Conservation (phyloP, 2,113 vertebrate genomes). For the Circaetus gallicus region DNA sequence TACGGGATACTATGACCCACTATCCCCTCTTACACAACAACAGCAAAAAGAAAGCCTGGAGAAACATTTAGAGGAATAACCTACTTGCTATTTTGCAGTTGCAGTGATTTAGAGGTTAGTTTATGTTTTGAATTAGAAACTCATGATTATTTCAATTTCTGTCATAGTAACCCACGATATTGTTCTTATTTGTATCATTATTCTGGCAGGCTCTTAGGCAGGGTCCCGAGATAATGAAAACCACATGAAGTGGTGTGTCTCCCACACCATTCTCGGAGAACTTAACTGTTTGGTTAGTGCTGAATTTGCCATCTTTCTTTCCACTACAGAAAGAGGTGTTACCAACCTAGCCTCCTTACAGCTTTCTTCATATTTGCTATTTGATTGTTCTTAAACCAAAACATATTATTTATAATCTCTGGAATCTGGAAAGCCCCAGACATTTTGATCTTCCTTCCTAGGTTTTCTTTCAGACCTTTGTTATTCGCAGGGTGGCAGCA, state of each 20-base stretch:
- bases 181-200: not conserved
- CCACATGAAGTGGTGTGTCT: accelerated
- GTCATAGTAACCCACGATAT: not conserved
- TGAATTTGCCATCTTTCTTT: not conserved
- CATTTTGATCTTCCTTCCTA: not conserved
- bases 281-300: not conserved
- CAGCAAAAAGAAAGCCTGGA: not conserved
- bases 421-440: not conserved
- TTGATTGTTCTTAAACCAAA: not conserved
- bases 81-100: not conserved
- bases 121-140: not conserved
- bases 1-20: not conserved
- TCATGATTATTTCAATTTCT: not conserved
- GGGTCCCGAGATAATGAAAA: not conserved
- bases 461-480: not conserved
- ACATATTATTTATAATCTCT: not conserved
- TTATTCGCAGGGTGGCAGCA: not conserved
- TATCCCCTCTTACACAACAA: not conserved
- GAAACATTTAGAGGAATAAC: not conserved
- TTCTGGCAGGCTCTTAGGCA: not conserved
- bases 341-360: not conserved
- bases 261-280: not conserved
- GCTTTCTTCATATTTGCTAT: not conserved
- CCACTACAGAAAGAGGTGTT: not conserved
- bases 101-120: not conserved